Evolutionary conservation across 1,140 invertebrate genomes (phyloP).

Genomic region (Aphidius gifuensis): DNA sequence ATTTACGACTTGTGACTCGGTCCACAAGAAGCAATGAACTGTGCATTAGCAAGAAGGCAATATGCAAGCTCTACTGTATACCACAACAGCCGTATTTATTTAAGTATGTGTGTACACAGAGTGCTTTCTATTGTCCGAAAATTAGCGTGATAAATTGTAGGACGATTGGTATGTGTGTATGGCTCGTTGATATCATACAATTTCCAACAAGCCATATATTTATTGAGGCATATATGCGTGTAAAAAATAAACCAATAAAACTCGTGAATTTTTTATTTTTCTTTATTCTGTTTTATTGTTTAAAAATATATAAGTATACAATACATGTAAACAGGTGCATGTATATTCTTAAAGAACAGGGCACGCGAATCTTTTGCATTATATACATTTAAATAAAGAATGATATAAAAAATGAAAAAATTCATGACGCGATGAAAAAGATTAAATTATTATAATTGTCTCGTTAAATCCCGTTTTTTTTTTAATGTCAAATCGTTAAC

Average conservation of each 20-base stretch:
- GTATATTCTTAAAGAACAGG: conserved; percentile 1
- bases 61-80: too few relatives aligned
- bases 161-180: neutral
- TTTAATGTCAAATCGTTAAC: conserved; percentile 25
- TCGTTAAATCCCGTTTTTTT: conserved; percentile 5
- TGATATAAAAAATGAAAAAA: too few relatives aligned
- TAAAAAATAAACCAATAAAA: too few relatives aligned
- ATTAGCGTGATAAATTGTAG: conserved; percentile 42
- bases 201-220: neutral
- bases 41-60: too few relatives aligned
- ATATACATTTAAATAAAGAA: neutral
- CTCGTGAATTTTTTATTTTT: too few relatives aligned
- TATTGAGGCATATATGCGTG: neutral
- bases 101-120: neutral
- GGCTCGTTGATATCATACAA: too few relatives aligned
- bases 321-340: conserved; percentile 3
- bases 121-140: conserved; percentile 38
- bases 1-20: conserved; percentile 33
- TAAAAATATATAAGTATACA: neutral
- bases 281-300: neutral
- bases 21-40: too few relatives aligned
- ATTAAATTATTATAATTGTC: conserved; percentile 14
- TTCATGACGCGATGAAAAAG: conserved; percentile 1
- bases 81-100: conserved; percentile 17
- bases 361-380: conserved; percentile 11